Conservation (phyloP, 2,888 invertebrate species). For the Calephelis perditalis region DNA sequence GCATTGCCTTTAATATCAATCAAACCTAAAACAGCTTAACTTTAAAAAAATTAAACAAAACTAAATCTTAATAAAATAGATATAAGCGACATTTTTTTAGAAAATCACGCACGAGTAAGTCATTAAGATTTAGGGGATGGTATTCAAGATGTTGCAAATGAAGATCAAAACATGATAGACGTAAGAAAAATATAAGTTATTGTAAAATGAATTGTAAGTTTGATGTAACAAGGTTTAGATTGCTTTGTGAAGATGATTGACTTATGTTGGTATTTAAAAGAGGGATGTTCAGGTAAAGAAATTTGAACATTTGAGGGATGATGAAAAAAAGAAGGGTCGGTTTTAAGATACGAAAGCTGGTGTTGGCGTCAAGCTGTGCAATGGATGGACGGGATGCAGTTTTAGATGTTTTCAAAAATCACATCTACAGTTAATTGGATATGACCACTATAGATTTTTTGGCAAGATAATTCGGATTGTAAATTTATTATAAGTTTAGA, state of each 20-base stretch:
- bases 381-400: conserved; percentile 71
- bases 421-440: conserved; percentile 64
- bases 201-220: conserved; percentile 32
- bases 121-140: conserved; percentile 67
- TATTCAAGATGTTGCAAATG: conserved; percentile 70
- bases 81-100: conserved; percentile 41
- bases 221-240: conserved; percentile 41
- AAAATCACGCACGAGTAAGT: conserved; percentile 50
- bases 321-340: conserved; percentile 72
- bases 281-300: conserved; percentile 69
- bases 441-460: conserved; percentile 52
- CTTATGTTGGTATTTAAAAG: conserved; percentile 28
- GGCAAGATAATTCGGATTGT: conserved; percentile 36
- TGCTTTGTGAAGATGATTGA: conserved; percentile 24
- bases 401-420: conserved; percentile 63
- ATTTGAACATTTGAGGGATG: conserved; percentile 74
- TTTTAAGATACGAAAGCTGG: conserved; percentile 67
- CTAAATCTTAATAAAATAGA: conserved; percentile 34
- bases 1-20: conserved; percentile 35
- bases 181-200: conserved; percentile 30
- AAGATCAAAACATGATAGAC: conserved; percentile 33
- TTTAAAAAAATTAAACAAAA: conserved; percentile 34
- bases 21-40: conserved; percentile 42
- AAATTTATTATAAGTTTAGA: conserved; percentile 19
- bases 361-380: conserved; percentile 72